Evolutionary conservation across 2,888 invertebrate genomes (phyloP), one percentile per base, ranked within the genome.

Genomic region (Steinernema hermaphroditum): DNA sequence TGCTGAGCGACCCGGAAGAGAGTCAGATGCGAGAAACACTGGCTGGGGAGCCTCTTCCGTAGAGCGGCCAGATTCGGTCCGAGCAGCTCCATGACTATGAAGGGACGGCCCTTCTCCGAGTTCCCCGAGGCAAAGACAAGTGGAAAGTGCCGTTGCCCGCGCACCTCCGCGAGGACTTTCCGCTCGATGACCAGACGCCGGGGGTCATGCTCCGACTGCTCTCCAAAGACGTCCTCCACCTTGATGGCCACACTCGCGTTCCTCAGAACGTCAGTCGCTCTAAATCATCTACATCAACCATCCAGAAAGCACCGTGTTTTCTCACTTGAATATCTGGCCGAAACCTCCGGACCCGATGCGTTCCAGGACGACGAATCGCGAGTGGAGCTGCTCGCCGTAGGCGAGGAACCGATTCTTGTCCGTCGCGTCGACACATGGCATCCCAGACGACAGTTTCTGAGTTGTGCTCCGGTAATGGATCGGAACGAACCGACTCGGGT

Each of bases 81-180:
- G 14, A 75, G 70, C 29, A 69, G 70, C 54, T 70, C 44, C 75
- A 75, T 75, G 46, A 75, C 70, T 50, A 74, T 50, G 68, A 54
- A 75, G 29, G 75, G 49, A 70, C 57, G 50, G 34, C 71, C 74
- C 16, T 70, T 69, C 27, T 72, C 57, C 19, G 57, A 27, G 27
- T 69, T 73, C 46, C 75, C 75, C 12, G 72, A 44, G 49, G 75
- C 75, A 46, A 27, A 74, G 32, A 75, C 29, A 24, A 70, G 22
- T 12, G 75, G 75, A 29, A 75, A 75, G 49, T 75, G 75, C 19
- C 70, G 74, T 37, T 68, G 69, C 19, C 75, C 75, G 16, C 75
- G 57, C 43, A 75, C 24, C 32, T 68, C 54, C 41, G 49, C 44
- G n/a, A 75, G 71, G 2, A 75, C 75, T n/a, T 74, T 57, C 68